Base-by-base conservation (phyloP, 2,797 vertebrate genomes). In the Pipistrellus pipistrellus region DNA sequence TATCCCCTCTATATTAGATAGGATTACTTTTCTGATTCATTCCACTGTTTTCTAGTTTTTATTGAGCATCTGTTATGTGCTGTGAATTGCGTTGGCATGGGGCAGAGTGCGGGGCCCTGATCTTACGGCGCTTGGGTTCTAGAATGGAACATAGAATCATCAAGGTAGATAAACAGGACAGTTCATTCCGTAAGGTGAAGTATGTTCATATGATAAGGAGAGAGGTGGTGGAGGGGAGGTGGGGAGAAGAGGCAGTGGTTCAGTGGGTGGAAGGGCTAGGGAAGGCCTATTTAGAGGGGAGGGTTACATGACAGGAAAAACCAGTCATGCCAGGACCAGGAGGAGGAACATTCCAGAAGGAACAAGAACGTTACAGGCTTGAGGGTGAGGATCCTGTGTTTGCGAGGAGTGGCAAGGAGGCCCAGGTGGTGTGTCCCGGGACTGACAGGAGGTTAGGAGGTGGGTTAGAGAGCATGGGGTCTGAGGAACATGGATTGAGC, bases 331-430 rank as follows among this genome's bases (percentile, higher is more conserved):
- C 38, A 25, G 2, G 32, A 44, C 59, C 38, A 44, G 32, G 27
- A 55, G 46, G 55, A 88, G 77, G 32, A 76, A 10, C 27, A 14
- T 90, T 83, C 51, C 71, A 51, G 88, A 75, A 95, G 38, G 27
- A 82, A 57, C 30, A 27, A 81, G 48, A 57, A 15, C 14, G 27
- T 51, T 30, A 38, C n/a, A 76, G 32, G 21, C 46, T 25, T 7
- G 9, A 8, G 78, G n/a, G 9, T 72, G 27, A 68, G 66, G 59
- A 23, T 25, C 44, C 8, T 2, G 1, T 57, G 38, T 76, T 6
- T 66, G 41, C 1, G 1, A 30, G 44, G 48, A 7, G 17, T 4
- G 27, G 57, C 46, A 6, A 9, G 64, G 59, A 48, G 27, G n/a
- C 69, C n/a, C 2, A 4, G 12, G 44, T 35, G n/a, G 46, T 13